Conservation (phyloP, 2,113 vertebrate genomes). For the pig (Sus scrofa) region T2T-Sscrofa CM000814.6:20428001-20428500, state of each 20-base stretch:
- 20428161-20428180: not conserved
- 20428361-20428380: not conserved
- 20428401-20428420: not conserved
- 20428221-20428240: not conserved
- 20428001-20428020: not conserved
- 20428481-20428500: not conserved
- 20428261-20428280: not conserved
- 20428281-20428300: not conserved
- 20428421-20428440: not conserved
- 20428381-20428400: not conserved
- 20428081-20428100: not conserved
- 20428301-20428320: not conserved
- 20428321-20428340: not conserved
- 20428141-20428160: no score
- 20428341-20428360: not conserved
- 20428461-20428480: not conserved
- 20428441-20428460: not conserved
- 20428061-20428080: fast-evolving
- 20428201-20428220: not conserved
- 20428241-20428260: not conserved
- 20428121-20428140: not conserved
- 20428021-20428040: not conserved
- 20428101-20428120: not conserved
- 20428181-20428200: not conserved
- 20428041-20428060: not conserved